Percentiles rank a stretch among this genome's conserved stretches.
phyloP scores from a whole-genome alignment of 2,797 vertebrate genomes.

The Enteromius viviparus region DNA sequence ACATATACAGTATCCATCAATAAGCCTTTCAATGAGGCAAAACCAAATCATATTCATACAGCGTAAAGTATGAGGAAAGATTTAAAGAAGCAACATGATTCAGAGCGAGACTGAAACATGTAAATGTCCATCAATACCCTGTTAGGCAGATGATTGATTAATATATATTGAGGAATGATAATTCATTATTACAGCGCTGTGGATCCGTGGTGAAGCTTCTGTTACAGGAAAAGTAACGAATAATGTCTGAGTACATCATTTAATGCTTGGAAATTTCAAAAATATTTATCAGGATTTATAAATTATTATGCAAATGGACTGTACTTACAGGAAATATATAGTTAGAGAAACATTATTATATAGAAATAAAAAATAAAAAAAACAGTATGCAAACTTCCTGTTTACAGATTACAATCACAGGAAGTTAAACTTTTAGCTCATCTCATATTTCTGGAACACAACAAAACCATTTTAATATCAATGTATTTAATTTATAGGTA shows the following conservation, averaged over 20 bases:
- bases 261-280: neutral
- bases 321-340: neutral
- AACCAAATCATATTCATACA: slow-evolving; percentile 4
- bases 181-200: neutral
- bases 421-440: neutral
- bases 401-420: slow-evolving; percentile 24
- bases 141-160: slow-evolving; percentile 1
- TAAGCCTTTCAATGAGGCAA: slow-evolving; percentile 49
- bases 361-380: neutral
- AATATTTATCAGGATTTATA: neutral
- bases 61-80: slow-evolving; percentile 18
- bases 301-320: neutral
- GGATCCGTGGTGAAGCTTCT: neutral
- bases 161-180: neutral
- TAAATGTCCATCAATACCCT: slow-evolving; percentile 15
- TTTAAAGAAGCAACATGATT: slow-evolving; percentile 22
- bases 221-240: neutral
- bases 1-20: slow-evolving; percentile 54
- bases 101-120: neutral
- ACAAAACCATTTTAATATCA: neutral
- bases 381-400: neutral
- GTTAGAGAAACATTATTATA: neutral
- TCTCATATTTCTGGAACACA: neutral
- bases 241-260: neutral
- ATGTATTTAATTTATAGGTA: neutral